Evolutionary conservation across 2,797 vertebrate genomes (phyloP), one percentile per base, ranked within the genome.

Genomic region (Characodon lateralis): DNA sequence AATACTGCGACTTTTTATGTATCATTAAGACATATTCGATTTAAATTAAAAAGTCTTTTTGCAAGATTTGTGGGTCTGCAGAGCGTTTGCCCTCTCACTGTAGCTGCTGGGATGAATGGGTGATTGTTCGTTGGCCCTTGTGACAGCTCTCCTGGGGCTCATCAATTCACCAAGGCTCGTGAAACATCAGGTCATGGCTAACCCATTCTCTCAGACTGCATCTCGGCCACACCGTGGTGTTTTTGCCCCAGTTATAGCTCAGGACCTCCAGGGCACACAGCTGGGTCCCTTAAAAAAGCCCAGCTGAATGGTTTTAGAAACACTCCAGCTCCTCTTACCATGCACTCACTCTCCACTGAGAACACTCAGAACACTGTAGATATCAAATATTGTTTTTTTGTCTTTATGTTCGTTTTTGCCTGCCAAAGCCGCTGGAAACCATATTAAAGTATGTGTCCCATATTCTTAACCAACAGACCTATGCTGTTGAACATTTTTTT

Each of bases 351-450:
- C 89, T 76, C 85, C 83, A 76, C 72, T 43, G 61, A 78, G 82
- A 78, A 55, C 79, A 80, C 85, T 50, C 31, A 78, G 82, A 78
- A 58, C 77, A 81, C 85, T 48, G n/a, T 72, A 83, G 90, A 92
- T 91, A 94, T 94, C 87, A 92, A 88, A 93, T 92, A 91, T 88
- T 86, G 81, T 86, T 86, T 86, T 89, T 92, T 78, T 88, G 78
- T 89, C 92, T 84, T 88, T 94, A 92, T 87, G 89, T 90, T 88
- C 88, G 86, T 88, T 74, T 90, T 73, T 82, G 86, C 87, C 83
- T 91, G 92, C 92, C 93, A 94, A 89, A 92, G 55, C 89, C 91
- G 89, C 92, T 94, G 92, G 93, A 94, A 93, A 92, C 89, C 85
- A 63, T 90, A 92, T 92, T 92, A 93, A 91, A 89, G 74, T 86